Evolutionary conservation across 2,797 vertebrate genomes (phyloP).

Genomic region (Sardinella longiceps): DNA sequence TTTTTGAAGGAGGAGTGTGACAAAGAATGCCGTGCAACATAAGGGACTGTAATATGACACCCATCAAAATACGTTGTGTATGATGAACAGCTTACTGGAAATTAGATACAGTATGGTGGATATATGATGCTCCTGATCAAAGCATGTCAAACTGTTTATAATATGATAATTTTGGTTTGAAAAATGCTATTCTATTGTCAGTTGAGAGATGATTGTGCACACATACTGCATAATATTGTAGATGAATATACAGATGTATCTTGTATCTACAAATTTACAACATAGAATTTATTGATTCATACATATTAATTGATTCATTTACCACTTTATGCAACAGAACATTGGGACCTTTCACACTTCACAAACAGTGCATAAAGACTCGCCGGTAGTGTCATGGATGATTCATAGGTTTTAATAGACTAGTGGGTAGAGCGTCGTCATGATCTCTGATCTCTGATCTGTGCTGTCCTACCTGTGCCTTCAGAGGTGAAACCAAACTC

Average conservation of each 20-base stretch:
- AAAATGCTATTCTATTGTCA: background rate
- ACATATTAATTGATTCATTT: background rate
- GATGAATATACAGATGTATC: background rate
- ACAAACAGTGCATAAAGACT: background rate
- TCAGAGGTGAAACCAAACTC: constrained; percentile 75
- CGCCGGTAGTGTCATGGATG: background rate
- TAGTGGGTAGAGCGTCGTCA: background rate
- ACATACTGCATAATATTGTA: too few species aligned
- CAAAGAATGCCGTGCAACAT: too few species aligned
- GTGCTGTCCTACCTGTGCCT: constrained; percentile 32
- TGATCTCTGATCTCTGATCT: background rate
- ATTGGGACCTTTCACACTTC: background rate
- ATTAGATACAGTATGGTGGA: background rate
- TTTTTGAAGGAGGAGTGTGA: background rate
- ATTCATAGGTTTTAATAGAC: background rate
- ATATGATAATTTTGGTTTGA: background rate
- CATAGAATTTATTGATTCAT: background rate
- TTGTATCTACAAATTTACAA: background rate
- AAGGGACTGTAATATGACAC: background rate
- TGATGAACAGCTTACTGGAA: background rate
- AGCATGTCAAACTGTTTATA: background rate
- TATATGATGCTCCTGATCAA: background rate
- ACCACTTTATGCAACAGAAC: background rate
- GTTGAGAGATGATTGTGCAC: background rate
- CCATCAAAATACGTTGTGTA: background rate